Evolutionary conservation across 2,888 invertebrate genomes (phyloP).

Genomic region (Mylabris sibirica): DNA sequence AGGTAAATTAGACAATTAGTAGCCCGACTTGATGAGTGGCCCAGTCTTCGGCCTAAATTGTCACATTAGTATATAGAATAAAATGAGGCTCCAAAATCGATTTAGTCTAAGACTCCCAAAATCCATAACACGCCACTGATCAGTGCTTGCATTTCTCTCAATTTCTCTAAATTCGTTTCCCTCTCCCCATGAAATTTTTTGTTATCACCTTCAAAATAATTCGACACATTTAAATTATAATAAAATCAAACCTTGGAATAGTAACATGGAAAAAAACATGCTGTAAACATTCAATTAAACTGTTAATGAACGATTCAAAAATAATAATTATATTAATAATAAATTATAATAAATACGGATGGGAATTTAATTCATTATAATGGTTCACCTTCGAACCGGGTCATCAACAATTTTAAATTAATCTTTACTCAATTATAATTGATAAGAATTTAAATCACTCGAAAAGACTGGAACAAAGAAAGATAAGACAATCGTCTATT

Average conservation of each 20-base stretch:
- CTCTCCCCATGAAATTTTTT: neutral
- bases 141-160: neutral
- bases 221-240: neutral
- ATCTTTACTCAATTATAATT: neutral
- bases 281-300: neutral
- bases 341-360: neutral
- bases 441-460: neutral
- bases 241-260: neutral
- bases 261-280: neutral
- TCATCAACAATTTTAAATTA: neutral
- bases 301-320: neutral
- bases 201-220: neutral
- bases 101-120: too few relatives aligned
- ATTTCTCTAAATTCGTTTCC: neutral
- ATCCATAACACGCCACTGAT: too few relatives aligned
- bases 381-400: neutral
- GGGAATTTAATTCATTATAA: conserved; percentile 1
- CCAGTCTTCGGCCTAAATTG: too few relatives aligned
- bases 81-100: too few relatives aligned
- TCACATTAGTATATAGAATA: too few relatives aligned
- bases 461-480: neutral
- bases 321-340: neutral
- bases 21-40: too few relatives aligned
- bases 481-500: neutral
- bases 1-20: too few relatives aligned